phyloP scores from a whole-genome alignment of 2,797 vertebrate genomes.

The Periparus ater region DNA sequence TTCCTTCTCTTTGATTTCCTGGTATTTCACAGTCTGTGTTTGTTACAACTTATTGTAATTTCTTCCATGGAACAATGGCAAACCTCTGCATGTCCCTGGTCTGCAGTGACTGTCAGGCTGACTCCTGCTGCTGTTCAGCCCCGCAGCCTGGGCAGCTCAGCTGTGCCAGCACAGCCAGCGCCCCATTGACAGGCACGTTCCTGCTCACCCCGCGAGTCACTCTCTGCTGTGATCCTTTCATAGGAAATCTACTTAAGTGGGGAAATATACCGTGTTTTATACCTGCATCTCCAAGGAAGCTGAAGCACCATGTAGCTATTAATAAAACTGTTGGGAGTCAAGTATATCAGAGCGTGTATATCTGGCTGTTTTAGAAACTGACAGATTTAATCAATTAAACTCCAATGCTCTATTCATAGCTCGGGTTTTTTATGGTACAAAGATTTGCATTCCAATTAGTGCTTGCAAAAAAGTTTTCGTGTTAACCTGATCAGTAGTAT shows the following conservation, averaged over 20 bases:
- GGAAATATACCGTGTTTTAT: neutral
- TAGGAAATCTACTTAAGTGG: neutral
- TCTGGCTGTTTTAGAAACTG: slow-evolving; percentile 47
- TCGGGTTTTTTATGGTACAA: slow-evolving; percentile 54
- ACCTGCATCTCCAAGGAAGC: slow-evolving; percentile 10
- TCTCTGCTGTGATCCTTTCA: neutral
- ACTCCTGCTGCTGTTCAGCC: neutral
- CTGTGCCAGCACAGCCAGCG: accelerated
- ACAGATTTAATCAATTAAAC: slow-evolving; percentile 61
- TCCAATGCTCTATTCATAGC: slow-evolving; percentile 55
- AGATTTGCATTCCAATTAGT: slow-evolving; percentile 64
- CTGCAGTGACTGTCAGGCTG: neutral
- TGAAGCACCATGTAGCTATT: neutral
- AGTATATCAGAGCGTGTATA: neutral
- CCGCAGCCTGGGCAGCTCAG: neutral
- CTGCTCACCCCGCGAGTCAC: neutral
- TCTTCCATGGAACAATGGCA: neutral
- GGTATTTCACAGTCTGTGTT: neutral
- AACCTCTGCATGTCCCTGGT: neutral
- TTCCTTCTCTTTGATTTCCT: neutral
- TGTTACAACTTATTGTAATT: neutral
- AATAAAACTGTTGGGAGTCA: slow-evolving; percentile 33
- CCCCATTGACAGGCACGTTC: neutral
- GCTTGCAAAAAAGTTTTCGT: slow-evolving; percentile 25
- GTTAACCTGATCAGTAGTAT: slow-evolving; percentile 45